Evolutionary conservation across 1,140 invertebrate genomes (phyloP), one percentile per base, ranked within the genome.

Genomic region (Drosophila funebris): DNA sequence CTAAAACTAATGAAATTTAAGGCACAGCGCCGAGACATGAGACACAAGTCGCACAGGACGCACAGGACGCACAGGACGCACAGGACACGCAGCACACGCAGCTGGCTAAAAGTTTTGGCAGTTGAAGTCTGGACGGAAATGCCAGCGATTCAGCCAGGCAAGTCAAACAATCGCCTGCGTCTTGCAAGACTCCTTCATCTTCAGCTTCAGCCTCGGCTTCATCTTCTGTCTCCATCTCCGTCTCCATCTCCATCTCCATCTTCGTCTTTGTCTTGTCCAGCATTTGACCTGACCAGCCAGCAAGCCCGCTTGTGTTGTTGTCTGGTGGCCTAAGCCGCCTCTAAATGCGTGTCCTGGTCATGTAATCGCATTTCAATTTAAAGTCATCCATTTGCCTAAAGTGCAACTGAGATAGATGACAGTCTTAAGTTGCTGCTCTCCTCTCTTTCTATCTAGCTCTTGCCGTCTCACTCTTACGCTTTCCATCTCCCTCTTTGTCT

Each of bases 311-410:
- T 56, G 48, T 41, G n/a, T 16, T 52, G 39, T 46, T 54, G 53
- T 66, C 56, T 52, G 27, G 56, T 78, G 43, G 63, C 61, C 60
- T 87, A 87, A 87, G 83, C 83, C 73, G 58, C 61, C 58, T 79
- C 75, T 83, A 83, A 88, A 81, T 79, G 78, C 62, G 69, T 87
- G 83, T 87, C 76, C 83, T 88, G 84, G 83, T 88, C 76, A 72
- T 88, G 83, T 88, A 88, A 88, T 88, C 83, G 79, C 79, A 88
- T 88, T 88, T 88, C 83, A 88, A 88, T 88, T 88, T 76, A 73
- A 89, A 88, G 79, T 82, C 83, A 88, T 88, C 78, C 76, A 78
- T 80, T 78, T 53, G 58, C 29, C 33, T 9, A n/a, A 18, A 43
- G 44, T 39, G 37, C 52, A 27, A 31, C 61, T 39, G 33, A 57